Percentiles rank a stretch among this genome's conserved stretches.
Evolutionary conservation across 2,113 vertebrate species (phyloP).

Genomic region (Mugil cephalus): DNA sequence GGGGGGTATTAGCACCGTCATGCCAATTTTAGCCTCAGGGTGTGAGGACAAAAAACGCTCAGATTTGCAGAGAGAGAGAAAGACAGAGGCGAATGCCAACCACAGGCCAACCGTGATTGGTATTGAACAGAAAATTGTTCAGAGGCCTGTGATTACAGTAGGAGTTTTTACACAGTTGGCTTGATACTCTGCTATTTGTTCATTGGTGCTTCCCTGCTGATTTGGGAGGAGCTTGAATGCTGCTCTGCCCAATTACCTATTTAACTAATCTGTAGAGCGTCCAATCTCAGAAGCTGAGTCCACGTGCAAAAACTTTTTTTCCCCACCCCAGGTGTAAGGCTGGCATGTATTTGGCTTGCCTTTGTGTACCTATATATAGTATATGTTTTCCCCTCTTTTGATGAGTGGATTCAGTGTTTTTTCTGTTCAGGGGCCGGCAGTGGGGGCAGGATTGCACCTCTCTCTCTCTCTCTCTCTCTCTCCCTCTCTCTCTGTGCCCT

Average conservation of each 20-base stretch:
- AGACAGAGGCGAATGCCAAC: neutral
- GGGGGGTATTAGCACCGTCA: neutral
- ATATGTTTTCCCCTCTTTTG: neutral
- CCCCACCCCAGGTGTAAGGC: neutral
- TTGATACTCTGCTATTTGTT: neutral
- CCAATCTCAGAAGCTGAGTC: slow-evolving; percentile 14
- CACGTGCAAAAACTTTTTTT: too few species aligned
- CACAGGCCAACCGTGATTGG: too few species aligned
- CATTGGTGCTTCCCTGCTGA: neutral
- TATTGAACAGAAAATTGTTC: neutral
- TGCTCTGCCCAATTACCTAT: neutral
- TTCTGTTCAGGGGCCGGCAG: slow-evolving; percentile 24
- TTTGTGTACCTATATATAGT: neutral
- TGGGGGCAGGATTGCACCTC: slow-evolving; percentile 64
- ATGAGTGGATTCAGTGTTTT: slow-evolving; percentile 10
- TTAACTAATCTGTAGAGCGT: neutral
- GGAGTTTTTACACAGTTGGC: neutral
- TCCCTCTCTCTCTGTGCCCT: slow-evolving; percentile 1
- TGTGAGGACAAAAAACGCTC: neutral
- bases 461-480: slow-evolving; percentile 28
- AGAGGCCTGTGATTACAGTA: neutral
- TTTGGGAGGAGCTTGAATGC: slow-evolving; percentile 9
- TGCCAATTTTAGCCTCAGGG: neutral
- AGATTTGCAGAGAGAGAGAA: neutral
- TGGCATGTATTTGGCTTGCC: neutral